Conservation (phyloP, 2,888 invertebrate genomes). For the Machimus atricapillus region DNA sequence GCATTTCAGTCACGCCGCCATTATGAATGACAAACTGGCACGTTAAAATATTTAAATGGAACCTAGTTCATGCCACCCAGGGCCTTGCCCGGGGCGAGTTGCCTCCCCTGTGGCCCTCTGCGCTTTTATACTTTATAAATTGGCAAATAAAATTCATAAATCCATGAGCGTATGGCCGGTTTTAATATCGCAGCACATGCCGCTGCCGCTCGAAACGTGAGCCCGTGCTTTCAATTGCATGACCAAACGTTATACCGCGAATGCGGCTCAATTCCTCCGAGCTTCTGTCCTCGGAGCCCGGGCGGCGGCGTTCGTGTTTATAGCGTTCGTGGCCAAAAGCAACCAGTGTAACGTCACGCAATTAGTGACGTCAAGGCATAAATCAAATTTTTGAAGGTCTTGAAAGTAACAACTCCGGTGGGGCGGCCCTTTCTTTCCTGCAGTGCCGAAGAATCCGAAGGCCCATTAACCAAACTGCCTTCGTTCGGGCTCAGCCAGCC, state of each 20-base stretch:
- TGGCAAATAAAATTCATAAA: constrained; percentile 35
- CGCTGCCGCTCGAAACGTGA: neutral
- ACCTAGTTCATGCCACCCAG: neutral
- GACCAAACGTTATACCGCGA: constrained; percentile 16
- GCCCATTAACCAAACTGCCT: neutral
- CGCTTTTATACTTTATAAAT: constrained; percentile 18
- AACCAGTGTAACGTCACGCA: constrained; percentile 35
- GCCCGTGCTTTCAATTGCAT: constrained; percentile 11
- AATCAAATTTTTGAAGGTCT: constrained; percentile 35
- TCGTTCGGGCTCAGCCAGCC: neutral
- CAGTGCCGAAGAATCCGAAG: neutral
- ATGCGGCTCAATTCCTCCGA: neutral
- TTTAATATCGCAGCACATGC: constrained; percentile 9
- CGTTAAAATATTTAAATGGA: constrained; percentile 39
- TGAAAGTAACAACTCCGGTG: neutral
- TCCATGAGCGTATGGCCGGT: constrained; percentile 2
- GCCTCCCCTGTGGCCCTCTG: neutral
- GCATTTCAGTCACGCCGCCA: constrained; percentile 37
- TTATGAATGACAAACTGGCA: constrained; percentile 39
- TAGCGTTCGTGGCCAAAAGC: constrained; percentile 20
- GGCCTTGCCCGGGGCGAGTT: neutral
- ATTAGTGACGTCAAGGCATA: constrained; percentile 31
- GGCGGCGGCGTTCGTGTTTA: neutral
- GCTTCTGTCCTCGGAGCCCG: neutral
- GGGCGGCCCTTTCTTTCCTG: neutral